Percentiles rank a stretch among this genome's conserved stretches.
Conservation (phyloP, 2,888 invertebrate species). For the Epirrita christyi region DNA sequence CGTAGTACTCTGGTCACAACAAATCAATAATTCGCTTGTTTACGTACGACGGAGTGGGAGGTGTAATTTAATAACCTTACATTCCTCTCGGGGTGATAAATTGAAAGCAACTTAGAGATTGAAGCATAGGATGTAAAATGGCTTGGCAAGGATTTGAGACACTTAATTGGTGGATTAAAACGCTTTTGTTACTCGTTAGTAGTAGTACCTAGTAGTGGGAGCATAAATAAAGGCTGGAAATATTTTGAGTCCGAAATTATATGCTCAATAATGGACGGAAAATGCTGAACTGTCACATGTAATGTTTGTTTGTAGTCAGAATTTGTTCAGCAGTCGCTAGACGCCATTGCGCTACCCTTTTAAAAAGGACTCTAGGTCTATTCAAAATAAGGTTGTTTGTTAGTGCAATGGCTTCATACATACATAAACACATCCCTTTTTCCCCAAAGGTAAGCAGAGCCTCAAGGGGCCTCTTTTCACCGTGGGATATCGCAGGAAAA, state of each 20-base stretch:
- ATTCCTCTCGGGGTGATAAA: slow-evolving; percentile 2
- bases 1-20: slow-evolving; percentile 13
- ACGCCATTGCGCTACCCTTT: neutral
- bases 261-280: neutral
- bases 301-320: neutral
- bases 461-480: no score
- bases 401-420: neutral
- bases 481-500: no score
- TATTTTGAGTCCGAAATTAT: no score
- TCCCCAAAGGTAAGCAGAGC: no score
- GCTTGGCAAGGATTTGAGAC: slow-evolving; percentile 4
- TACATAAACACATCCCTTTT: no score
- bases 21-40: slow-evolving; percentile 36
- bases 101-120: neutral
- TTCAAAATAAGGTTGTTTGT: neutral
- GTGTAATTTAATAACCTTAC: slow-evolving; percentile 19
- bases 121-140: neutral
- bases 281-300: neutral
- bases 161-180: slow-evolving; percentile 6
- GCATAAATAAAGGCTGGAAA: neutral
- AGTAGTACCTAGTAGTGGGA: neutral
- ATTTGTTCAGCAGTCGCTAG: neutral
- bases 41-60: slow-evolving; percentile 18
- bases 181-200: neutral
- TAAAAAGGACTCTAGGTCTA: neutral